A percentile compares a stretch with the other conserved stretches of the same genome.
Evolutionary conservation across 2,888 invertebrate species (phyloP).

Genomic region (Calameuta pallipes): DNA sequence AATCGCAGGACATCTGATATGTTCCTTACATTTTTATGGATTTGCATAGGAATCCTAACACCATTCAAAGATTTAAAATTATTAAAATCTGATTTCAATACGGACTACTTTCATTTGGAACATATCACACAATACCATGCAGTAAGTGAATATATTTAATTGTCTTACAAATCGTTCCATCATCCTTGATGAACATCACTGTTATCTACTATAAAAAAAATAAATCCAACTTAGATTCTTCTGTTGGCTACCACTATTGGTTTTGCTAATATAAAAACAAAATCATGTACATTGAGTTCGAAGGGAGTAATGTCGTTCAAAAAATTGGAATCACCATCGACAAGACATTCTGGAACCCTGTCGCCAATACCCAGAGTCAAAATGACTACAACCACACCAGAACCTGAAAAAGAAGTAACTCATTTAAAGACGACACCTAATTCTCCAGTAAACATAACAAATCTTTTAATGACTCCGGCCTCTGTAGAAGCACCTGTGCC

Average conservation of each 20-base stretch:
- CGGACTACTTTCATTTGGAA: constrained; percentile 37
- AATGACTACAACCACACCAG: not conserved
- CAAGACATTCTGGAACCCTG: constrained; percentile 18
- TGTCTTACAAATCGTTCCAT: constrained; percentile 9
- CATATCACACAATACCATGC: constrained; percentile 48
- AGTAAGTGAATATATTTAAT: constrained; percentile 39
- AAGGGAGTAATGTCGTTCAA: constrained; percentile 46
- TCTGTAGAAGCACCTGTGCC: constrained; percentile 35
- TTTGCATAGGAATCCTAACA: constrained; percentile 44
- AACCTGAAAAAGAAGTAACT: not conserved
- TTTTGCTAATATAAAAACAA: constrained; percentile 45
- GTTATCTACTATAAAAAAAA: not conserved
- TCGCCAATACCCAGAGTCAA: constrained; percentile 16
- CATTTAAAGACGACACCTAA: not conserved
- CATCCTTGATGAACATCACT: too few species aligned
- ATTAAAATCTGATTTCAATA: constrained; percentile 32
- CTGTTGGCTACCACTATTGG: constrained; percentile 18
- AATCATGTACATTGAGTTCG: constrained; percentile 29
- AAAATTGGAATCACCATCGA: constrained; percentile 48
- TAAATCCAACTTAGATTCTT: not conserved
- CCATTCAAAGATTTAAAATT: constrained; percentile 41
- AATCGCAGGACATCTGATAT: constrained; percentile 40
- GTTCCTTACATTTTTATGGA: constrained; percentile 53
- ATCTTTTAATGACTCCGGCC: constrained; percentile 30
- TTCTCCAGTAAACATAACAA: constrained; percentile 43